Evolutionary conservation across 2,888 invertebrate genomes (phyloP), one percentile per base, ranked within the genome.

Genomic region (Halocaridina rubra): DNA sequence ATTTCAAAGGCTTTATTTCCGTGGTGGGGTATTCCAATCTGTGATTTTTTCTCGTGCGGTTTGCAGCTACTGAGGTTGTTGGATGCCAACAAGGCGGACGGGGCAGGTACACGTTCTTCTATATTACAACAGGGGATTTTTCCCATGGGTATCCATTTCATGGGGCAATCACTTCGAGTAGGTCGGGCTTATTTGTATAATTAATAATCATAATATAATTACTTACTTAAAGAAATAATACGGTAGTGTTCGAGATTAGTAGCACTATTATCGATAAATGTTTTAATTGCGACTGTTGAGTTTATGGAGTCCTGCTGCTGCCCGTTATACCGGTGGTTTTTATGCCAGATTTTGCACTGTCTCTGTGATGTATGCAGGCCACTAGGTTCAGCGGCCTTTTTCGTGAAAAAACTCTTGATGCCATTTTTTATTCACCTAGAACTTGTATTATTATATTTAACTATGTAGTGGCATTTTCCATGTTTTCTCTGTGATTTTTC

Each of bases 31-130:
- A 82, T 77, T 82, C 82, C 77, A 82, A 77, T 82, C 82, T 82
- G 82, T 82, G 82, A 82, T 82, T 82, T 82, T n/a, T 82, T 82
- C 82, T 77, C 74, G 82, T 82, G 82, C 82, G 82, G 82, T 82
- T 82, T 82, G 82, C 82, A 82, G 82, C 82, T 82, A 82, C 78
- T 72, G 82, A 82, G 82, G 82, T 82, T 82, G 82, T 82, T 61
- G 69, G 82, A 82, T n/a, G 82, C 77, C 78, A 78, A 53, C 71
- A 78, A 78, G 82, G 82, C 82, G 69, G 82, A 78, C 71, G 46
- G 77, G 53, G 72, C 69, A 57, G 82, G 71, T n/a, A n/a, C 72
- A 30, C 71, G 78, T 78, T 77, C 69, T 77, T 69, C n/a, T n/a
- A n/a, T n/a, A n/a, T n/a, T n/a, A n/a, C n/a, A n/a, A n/a, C n/a